Evolutionary conservation across 1,140 invertebrate genomes (phyloP).

Genomic region (Protaetia brevitarsis): DNA sequence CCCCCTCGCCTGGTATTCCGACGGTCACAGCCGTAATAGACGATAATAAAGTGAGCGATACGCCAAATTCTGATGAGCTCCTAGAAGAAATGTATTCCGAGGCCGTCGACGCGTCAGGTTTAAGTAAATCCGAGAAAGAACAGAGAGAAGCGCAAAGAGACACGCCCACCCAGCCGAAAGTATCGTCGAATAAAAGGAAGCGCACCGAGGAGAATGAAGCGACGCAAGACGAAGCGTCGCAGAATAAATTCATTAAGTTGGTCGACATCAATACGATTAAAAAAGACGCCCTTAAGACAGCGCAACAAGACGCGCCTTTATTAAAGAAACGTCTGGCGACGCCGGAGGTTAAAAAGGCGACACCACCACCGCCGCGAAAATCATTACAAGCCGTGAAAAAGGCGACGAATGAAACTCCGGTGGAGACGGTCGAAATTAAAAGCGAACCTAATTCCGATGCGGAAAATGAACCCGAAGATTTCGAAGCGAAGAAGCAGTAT

Average conservation of each 20-base stretch:
- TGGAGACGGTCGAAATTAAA: conserved; percentile 42
- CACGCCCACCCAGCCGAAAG: background rate
- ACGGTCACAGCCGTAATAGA: too few species aligned
- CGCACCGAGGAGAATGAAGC: background rate
- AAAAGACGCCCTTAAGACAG: background rate
- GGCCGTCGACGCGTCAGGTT: background rate
- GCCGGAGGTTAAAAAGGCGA: background rate
- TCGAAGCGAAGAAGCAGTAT: conserved; percentile 41
- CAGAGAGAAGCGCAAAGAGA: background rate
- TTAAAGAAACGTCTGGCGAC: conserved; percentile 16
- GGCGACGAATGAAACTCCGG: background rate
- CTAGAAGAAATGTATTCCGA: conserved; percentile 20
- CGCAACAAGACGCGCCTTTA: background rate
- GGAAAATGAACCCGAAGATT: conserved; percentile 29
- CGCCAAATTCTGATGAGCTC: background rate
- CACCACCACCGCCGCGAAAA: too few species aligned
- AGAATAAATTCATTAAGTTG: conserved; percentile 19
- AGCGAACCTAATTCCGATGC: conserved; percentile 45
- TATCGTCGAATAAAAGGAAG: background rate
- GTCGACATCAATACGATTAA: conserved; percentile 18
- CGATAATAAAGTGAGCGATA: background rate
- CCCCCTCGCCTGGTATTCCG: too few species aligned
- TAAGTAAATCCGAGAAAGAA: background rate
- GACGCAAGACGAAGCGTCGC: background rate
- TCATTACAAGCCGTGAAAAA: background rate